These are phyloP conservation scores for Oligia latruncula DNA, from an alignment of 2,888 invertebrate genomes.

Conservation along the genomic window DNA sequence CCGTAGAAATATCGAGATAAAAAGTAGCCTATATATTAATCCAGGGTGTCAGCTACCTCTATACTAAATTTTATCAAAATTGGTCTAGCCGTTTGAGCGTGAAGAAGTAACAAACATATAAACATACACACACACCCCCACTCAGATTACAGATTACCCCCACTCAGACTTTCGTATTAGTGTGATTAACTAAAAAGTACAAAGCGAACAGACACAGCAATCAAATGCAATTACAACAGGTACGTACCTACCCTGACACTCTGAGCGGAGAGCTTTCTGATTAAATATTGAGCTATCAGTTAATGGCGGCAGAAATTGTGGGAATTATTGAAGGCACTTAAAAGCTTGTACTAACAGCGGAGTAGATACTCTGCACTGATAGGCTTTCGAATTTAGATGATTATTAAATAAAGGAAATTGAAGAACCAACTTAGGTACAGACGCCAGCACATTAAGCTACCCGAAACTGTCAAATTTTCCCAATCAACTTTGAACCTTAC, in stretches of 20 bases:
- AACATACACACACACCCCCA: too few relatives aligned
- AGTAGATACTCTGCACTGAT: conserved; percentile 32
- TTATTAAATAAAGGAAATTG: conserved; percentile 35
- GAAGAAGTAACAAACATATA: too few relatives aligned
- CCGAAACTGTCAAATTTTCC: too few relatives aligned
- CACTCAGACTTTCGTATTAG: too few relatives aligned
- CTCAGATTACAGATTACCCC: too few relatives aligned
- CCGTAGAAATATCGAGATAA: too few relatives aligned
- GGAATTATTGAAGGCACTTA: conserved; percentile 74
- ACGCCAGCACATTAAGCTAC: too few relatives aligned
- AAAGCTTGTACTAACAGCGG: conserved; percentile 62
- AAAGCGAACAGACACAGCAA: conserved; percentile 33
- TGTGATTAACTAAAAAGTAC: conserved; percentile 13
- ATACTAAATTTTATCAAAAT: too few relatives aligned
- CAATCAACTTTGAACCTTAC: too few relatives aligned
- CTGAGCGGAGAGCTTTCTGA: conserved; percentile 66
- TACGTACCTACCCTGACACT: conserved; percentile 3
- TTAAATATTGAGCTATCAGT: conserved; percentile 77
- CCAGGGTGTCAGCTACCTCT: too few relatives aligned
- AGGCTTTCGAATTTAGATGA: conserved; percentile 32
- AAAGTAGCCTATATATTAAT: too few relatives aligned
- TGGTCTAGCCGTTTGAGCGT: too few relatives aligned
- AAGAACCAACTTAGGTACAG: conserved; percentile 3
- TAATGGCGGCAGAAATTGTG: conserved; percentile 71
- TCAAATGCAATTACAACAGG: conserved; percentile 53